A percentile compares a stretch with the other conserved stretches of the same genome.
These are phyloP conservation scores for Andrena hattorfiana DNA, from an alignment of 2,888 invertebrate species.

Conservation along the genomic window DNA sequence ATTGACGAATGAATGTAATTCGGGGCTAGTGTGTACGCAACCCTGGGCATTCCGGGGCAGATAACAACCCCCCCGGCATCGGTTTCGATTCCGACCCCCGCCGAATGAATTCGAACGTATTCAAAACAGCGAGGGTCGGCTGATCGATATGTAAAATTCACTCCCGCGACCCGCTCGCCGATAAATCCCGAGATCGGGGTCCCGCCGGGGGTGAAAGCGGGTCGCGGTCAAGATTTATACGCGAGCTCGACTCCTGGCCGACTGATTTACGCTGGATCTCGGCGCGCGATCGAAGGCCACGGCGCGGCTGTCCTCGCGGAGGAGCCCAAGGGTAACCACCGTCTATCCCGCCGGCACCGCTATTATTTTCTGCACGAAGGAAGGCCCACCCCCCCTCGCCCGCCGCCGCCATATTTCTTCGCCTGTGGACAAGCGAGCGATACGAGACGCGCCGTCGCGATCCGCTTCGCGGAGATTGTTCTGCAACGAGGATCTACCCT, in stretches of 20 bases:
- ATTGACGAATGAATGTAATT: conserved; percentile 70
- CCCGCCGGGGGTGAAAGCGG: conserved; percentile 55
- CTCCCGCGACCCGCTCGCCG: conserved; percentile 67
- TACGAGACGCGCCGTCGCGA: conserved; percentile 5
- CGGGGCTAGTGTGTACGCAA: conserved; percentile 38
- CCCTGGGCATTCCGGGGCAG: conserved; percentile 44
- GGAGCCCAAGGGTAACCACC: conserved; percentile 1
- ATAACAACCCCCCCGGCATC: conserved; percentile 48
- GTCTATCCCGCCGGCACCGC: conserved; percentile 15
- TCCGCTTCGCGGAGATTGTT: conserved; percentile 24
- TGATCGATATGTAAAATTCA: conserved; percentile 76
- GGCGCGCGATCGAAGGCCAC: conserved; percentile 46
- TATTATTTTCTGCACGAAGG: conserved; percentile 50
- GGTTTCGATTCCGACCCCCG: conserved; percentile 32
- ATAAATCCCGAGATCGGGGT: conserved; percentile 67
- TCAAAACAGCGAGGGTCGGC: conserved; percentile 62
- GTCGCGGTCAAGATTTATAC: conserved; percentile 69
- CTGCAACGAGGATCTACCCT: conserved; percentile 9
- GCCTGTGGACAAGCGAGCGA: background rate
- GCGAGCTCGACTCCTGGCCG: conserved; percentile 6
- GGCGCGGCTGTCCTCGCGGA: conserved; percentile 15
- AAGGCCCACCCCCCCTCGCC: conserved; percentile 17
- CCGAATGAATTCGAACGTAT: conserved; percentile 67
- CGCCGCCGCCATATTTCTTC: conserved; percentile 31
- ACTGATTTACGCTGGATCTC: conserved; percentile 62